Conservation (phyloP, 2,888 invertebrate genomes). For the Quadroppia sp. region DNA sequence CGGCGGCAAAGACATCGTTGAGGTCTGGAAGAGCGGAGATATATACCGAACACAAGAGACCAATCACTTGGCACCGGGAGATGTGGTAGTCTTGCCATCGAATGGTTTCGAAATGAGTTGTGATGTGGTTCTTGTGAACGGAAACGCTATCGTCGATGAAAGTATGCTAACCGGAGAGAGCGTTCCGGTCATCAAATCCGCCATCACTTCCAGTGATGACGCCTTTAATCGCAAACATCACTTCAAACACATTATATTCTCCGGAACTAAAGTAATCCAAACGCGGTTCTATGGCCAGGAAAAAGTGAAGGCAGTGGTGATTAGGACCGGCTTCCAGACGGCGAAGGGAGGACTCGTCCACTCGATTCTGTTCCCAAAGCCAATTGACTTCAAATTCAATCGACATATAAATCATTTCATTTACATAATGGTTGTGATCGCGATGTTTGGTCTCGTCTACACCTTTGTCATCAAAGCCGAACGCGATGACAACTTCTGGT, state of each 20-base stretch:
- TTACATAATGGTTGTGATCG: conserved; percentile 46
- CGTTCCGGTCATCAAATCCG: conserved; percentile 50
- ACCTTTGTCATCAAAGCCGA: conserved; percentile 18
- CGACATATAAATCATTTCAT: conserved; percentile 58
- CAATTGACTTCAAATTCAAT: conserved; percentile 71
- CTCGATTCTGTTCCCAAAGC: conserved; percentile 72
- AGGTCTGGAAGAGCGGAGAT: not conserved
- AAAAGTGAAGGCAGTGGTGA: conserved; percentile 55
- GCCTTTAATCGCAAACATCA: conserved; percentile 48
- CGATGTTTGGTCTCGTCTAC: conserved; percentile 34
- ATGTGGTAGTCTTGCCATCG: conserved; percentile 54
- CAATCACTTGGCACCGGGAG: conserved; percentile 53
- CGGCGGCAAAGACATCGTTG: conserved; percentile 15
- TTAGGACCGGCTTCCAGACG: conserved; percentile 64
- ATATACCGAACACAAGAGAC: conserved; percentile 7
- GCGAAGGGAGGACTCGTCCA: conserved; percentile 72
- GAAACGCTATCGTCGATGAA: conserved; percentile 57
- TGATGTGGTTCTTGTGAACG: conserved; percentile 56
- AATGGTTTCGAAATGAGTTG: conserved; percentile 53
- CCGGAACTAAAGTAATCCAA: conserved; percentile 51
- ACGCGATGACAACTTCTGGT: conserved; percentile 2
- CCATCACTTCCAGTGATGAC: conserved; percentile 43
- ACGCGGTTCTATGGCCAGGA: conserved; percentile 46
- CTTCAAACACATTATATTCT: conserved; percentile 50
- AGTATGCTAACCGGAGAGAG: conserved; percentile 55